Conservation (phyloP, 2,113 vertebrate genomes). For the Crotalus helleri region DNA sequence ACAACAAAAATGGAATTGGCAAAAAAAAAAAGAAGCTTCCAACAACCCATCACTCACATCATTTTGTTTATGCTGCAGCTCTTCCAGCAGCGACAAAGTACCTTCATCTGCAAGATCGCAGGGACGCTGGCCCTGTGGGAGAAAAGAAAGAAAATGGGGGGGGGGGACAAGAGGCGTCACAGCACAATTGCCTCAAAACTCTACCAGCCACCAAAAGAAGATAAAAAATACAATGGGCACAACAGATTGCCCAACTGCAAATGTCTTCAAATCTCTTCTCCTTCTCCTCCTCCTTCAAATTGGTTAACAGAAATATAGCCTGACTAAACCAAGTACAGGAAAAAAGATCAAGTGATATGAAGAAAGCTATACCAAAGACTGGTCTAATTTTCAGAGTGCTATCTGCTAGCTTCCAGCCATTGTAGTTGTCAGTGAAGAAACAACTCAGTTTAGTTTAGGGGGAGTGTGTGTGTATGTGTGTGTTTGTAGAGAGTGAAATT, state of each 20-base stretch:
- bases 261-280: too few species aligned
- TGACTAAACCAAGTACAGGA: neutral
- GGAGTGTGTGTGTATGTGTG: neutral
- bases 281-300: neutral
- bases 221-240: neutral
- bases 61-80: constrained; percentile 81
- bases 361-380: neutral
- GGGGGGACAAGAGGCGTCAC: neutral
- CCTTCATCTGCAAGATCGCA: constrained; percentile 87
- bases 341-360: neutral
- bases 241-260: neutral
- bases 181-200: neutral
- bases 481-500: neutral
- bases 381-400: neutral
- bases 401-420: neutral
- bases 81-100: constrained; percentile 76
- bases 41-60: constrained; percentile 67
- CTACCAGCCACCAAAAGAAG: neutral
- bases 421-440: neutral
- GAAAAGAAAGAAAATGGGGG: neutral
- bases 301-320: neutral
- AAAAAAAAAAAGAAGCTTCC: neutral
- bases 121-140: constrained; percentile 82
- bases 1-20: neutral
- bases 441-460: neutral